Base-by-base conservation (phyloP, 2,888 invertebrate species). In the Aphelenchoides bicaudatus region DNA sequence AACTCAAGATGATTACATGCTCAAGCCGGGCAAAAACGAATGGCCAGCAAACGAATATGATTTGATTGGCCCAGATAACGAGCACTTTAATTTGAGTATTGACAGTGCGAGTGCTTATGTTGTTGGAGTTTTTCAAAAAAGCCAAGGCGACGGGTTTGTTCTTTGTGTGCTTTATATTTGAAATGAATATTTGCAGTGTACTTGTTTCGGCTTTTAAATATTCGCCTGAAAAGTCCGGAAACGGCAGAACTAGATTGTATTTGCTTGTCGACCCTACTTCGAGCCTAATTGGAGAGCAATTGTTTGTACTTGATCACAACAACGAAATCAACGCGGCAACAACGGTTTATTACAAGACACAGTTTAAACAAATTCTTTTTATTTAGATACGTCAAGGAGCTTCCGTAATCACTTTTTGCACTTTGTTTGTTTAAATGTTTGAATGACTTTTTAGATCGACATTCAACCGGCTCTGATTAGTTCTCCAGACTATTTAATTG, bases 211-310 rank as follows among this genome's bases (percentile, higher is more conserved):
- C 54, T 3, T 66, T 70, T 54, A 50, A 61, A 21, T 74, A 74
- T 52, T 61, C 61, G 43, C 61, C 62, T 28, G 70, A 73, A 58
- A 74, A 74, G 54, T 63, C 70, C 16, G 70, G 68, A 39, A 71
- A 72, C 39, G 73, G 73, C 38, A 64, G 63, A 3, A 69, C 73
- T 2, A 56, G 66, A 10, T 59, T 74, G 23, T 72, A 72, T 47
- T 57, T 73, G 6, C 60, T 73, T 29, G 59, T 68, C 6, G 63
- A 65, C 3, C 49, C 51, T 2, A 61, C 61, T 31, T 62, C 66
- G 16, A n/a, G 56, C 16, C 55, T 60, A 23, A 54, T 62, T 48
- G 65, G 63, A n/a, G 54, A 64, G 6, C 66, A 66, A 13, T 56
- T 63, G 25, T 62, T 63, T 46, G 64, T 62, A 27, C 27, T 66